Percentiles rank a stretch among this genome's conserved stretches.
Conservation (phyloP, 2,113 vertebrate species). For the Microtus richardsoni region DNA sequence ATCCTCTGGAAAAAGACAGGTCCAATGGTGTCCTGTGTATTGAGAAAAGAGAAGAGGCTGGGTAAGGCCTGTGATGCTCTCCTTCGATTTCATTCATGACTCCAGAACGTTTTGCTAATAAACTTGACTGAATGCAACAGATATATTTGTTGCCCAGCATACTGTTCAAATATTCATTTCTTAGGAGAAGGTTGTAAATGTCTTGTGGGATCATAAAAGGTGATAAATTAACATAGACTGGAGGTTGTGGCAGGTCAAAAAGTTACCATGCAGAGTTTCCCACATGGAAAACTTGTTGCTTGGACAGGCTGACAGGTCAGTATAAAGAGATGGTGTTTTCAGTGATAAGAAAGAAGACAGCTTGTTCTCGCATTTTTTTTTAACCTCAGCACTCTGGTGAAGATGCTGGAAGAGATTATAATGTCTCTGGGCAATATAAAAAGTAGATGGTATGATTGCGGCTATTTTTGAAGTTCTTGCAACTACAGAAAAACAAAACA, state of each 20-base stretch:
- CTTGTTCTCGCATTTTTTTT: constrained; percentile 18
- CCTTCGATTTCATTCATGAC: constrained; percentile 52
- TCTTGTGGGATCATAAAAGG: constrained; percentile 72
- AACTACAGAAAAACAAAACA: background rate
- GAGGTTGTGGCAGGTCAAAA: constrained; percentile 54
- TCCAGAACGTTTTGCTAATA: constrained; percentile 62
- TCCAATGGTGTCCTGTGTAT: background rate
- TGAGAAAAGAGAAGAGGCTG: background rate
- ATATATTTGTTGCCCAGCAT: constrained; percentile 65
- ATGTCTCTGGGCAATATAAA: constrained; percentile 36
- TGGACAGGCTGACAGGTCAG: background rate
- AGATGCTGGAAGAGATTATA: background rate
- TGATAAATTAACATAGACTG: constrained; percentile 55
- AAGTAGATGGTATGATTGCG: constrained; percentile 15
- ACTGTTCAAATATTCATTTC: constrained; percentile 72
- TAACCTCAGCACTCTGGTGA: background rate
- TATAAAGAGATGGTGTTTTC: constrained; percentile 16
- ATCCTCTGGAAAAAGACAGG: background rate
- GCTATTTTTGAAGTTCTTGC: background rate
- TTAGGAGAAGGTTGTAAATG: constrained; percentile 67
- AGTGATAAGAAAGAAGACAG: background rate
- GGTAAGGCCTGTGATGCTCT: constrained; percentile 43
- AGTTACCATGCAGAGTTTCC: constrained; percentile 51
- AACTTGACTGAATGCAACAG: constrained; percentile 57
- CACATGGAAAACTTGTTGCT: background rate